Base-by-base conservation (phyloP, 2,113 vertebrate species). In the Oncorhynchus kisutch region DNA sequence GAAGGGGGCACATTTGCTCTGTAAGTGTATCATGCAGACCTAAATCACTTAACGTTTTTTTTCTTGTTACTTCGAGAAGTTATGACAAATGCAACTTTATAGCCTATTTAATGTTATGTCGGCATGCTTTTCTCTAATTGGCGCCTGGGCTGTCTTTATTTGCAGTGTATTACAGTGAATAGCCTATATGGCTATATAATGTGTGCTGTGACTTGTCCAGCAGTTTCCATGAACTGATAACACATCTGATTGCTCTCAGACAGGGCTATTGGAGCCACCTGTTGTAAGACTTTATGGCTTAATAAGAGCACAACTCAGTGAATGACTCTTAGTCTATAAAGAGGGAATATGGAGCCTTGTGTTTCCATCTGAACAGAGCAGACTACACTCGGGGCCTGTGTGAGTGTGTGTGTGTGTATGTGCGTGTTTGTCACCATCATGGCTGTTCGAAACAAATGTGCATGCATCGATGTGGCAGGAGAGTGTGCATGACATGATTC, bases 1-100 rank as follows among this genome's bases (percentile, higher is more conserved):
- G n/a, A 45, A 81, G 78, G 49, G 78, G 78, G 51, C 78, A 84
- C 70, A 2, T 49, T 73, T 81, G 78, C 39, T 67, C 34, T 45
- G 76, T 68, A 60, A 67, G 18, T 80, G 59, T 54, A 20, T 20
- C 25, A 74, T 29, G 12, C 9, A 29, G 25, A 29, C 22, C 22
- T 66, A 14, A 64, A 12, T 11, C 6, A 64, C 2, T 3, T 11
- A 9, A 24, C 11, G 60, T n/a, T 22, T 22, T 64, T 64, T 22
- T 64, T 34, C 5, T 11, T 64, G 60, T 64, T 18, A 22, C 13
- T 54, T 54, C 4, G 18, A 18, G 14, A 54, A 4, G 4, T 54
- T 5, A 54, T 54, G 12, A 54, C 16, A 54, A 54, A 54, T 54
- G 18, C 0, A 54, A 16, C 51, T 16, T 51, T 51, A 51, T 51